Base-by-base conservation (phyloP, 2,888 invertebrate species). In the Limnephilus marmoratus region DNA sequence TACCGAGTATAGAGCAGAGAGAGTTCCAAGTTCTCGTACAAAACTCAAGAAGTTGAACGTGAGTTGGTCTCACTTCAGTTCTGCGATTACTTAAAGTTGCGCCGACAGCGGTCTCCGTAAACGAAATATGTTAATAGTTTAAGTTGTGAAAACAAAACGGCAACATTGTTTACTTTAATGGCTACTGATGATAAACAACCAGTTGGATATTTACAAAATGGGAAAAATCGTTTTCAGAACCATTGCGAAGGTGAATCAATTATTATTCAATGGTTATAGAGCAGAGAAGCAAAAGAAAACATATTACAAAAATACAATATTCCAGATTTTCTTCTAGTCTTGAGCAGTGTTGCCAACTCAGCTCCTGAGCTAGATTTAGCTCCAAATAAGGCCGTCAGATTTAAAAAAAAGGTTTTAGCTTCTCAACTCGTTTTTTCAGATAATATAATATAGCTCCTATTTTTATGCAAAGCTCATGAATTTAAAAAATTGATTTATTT, bases 121-220 rank as follows among this genome's bases (percentile, higher is more conserved):
- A 90, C 92, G 92, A 92, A 92, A 90, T 92, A 92, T 92, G 92
- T 90, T 92, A 90, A 92, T 92, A 90, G 92, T 92, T 90, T 87
- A 92, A 90, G 92, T 92, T 92, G 90, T 29, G 85, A 87, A 92
- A 92, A 92, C 90, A 87, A 92, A 92, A 92, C 92, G 81, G 45
- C 81, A 41, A 92, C 86, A 92, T 87, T 92, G 92, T 92, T 92
- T 90, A 86, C 90, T 85, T 92, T 68, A 82, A 85, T 81, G 90
- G 82, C 92, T 15, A 53, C 53, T 49, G 82, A 82, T 90, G 90
- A 92, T 80, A 90, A 92, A 88, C 90, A 81, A 15, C 81, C 18
- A 82, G 83, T 49, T 82, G 29, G 41, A 31, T 82, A 85, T 82
- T 83, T 85, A 82, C 85, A 81, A 85, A 85, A 45, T 91, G 81